Base-by-base conservation (phyloP, 2,113 vertebrate species). In the Cnemophilus loriae region DNA sequence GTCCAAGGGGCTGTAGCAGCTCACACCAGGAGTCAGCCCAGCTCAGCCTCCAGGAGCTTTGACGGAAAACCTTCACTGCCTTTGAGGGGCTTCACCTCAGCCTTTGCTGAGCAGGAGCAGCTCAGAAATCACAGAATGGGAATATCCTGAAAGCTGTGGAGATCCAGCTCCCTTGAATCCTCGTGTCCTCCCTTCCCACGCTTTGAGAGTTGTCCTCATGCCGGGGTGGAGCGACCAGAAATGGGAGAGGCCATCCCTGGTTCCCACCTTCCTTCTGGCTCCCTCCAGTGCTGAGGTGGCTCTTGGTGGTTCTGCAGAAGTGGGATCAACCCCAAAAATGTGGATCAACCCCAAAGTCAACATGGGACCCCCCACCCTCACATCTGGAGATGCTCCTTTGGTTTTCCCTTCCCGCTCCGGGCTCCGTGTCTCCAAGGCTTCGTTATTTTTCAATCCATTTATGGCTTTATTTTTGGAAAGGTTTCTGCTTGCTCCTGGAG, bases 161-260 rank as follows among this genome's bases (percentile, higher is more conserved):
- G 39, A 4, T 41, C 10, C 1, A 24, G 0, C 33, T 84, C 49
- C 79, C 15, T 41, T 11, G 19, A 24, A 23, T 39, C 44, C 61
- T 55, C 10, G 1, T 10, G 32, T 33, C 24, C 46, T 56, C 24
- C 33, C 24, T 28, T 39, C 20, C 53, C 49, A 32, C 0, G 0
- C 16, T 50, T 49, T 26, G 37, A 35, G 47, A 53, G 26, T 9
- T 82, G 64, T 32, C 11, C 22, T 65, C 42, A 39, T 16, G 9
- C 30, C 0, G 0, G 23, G 9, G 8, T 20, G 27, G 32, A 53
- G 52, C 5, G 1, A 6, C n/a, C 47, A 69, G 24, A 11, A 37
- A 73, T 50, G 57, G 70, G 18, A n/a, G 8, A 39, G 16, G 27
- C 21, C 41, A 10, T 60, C 46, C 53, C 55, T 7, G 0, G 28